phyloP scores from a whole-genome alignment of 2,113 vertebrate genomes.

The Canis aureus region DNA sequence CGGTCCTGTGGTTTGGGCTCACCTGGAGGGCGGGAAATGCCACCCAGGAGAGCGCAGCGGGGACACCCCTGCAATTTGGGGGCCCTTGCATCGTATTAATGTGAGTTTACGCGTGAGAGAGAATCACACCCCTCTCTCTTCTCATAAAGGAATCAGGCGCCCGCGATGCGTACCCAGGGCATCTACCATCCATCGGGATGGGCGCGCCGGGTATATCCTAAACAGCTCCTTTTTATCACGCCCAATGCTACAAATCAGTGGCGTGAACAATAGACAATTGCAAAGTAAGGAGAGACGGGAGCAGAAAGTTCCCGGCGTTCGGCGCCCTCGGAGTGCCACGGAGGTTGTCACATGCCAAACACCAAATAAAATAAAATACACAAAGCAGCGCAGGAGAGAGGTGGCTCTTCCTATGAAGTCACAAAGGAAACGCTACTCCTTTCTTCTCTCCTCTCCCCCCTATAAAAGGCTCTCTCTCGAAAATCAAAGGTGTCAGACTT shows the following conservation, averaged over 20 bases:
- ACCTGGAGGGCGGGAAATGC: not conserved
- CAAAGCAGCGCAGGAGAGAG: conserved; percentile 30
- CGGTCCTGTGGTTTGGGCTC: not conserved
- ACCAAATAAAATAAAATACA: not conserved
- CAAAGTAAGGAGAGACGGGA: conserved; percentile 71
- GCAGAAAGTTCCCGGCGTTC: conserved; percentile 76
- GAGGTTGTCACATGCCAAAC: conserved; percentile 9
- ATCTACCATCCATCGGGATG: not conserved
- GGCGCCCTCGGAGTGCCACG: not conserved
- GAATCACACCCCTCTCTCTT: not conserved
- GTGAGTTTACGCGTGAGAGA: not conserved
- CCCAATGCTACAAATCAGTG: conserved; percentile 12
- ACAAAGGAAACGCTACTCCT: conserved; percentile 85
- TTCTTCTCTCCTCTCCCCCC: conserved; percentile 74
- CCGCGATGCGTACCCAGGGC: not conserved
- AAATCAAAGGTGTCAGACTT: conserved; percentile 91
- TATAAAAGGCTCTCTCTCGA: conserved; percentile 86
- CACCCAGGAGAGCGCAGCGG: not conserved
- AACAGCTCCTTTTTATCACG: conserved; percentile 60
- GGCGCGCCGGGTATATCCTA: not conserved
- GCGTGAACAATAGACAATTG: conserved; percentile 77
- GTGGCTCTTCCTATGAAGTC: conserved; percentile 80
- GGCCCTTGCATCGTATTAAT: not conserved
- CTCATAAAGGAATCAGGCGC: conserved; percentile 30
- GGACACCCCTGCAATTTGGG: conserved; percentile 3